phyloP scores from a whole-genome alignment of 2,888 invertebrate genomes.

The Diloba caeruleocephala region DNA sequence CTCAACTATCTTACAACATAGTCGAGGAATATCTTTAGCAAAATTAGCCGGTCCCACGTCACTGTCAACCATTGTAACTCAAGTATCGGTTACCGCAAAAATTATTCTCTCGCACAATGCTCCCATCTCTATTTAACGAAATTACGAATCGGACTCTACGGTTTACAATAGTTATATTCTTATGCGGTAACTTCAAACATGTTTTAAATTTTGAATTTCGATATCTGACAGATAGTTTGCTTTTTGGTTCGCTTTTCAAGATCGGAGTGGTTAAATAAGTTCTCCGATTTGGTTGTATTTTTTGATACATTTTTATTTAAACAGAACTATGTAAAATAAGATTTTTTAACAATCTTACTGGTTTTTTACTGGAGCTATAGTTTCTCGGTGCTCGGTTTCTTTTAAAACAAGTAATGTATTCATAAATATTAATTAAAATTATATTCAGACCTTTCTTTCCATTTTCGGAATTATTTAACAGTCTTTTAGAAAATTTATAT shows the following conservation, averaged over 20 bases:
- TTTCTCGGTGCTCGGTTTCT: too few species aligned
- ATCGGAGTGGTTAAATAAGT: too few species aligned
- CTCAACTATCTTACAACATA: conserved; percentile 13
- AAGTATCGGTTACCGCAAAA: conserved; percentile 88
- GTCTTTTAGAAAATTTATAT: too few species aligned
- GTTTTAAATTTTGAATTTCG: conserved; percentile 38
- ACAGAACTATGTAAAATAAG: too few species aligned
- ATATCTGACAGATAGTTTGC: conserved; percentile 38
- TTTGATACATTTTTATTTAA: too few species aligned
- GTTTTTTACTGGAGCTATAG: too few species aligned
- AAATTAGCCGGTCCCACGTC: conserved; percentile 72
- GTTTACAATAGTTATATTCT: conserved; percentile 60
- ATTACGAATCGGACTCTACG: conserved; percentile 73
- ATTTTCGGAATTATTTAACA: too few species aligned
- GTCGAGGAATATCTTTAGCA: conserved; percentile 48
- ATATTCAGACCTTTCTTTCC: not conserved
- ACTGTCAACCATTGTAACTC: conserved; percentile 79
- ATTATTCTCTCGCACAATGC: conserved; percentile 81
- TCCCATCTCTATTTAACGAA: conserved; percentile 84
- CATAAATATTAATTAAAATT: conserved; percentile 20
- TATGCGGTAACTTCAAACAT: conserved; percentile 70
- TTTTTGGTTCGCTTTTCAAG: conserved; percentile 16
- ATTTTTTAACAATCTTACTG: too few species aligned
- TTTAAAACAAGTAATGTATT: too few species aligned
- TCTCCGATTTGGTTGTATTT: too few species aligned